Conservation (phyloP, 2,113 vertebrate species). For the Chrysemys picta region DNA sequence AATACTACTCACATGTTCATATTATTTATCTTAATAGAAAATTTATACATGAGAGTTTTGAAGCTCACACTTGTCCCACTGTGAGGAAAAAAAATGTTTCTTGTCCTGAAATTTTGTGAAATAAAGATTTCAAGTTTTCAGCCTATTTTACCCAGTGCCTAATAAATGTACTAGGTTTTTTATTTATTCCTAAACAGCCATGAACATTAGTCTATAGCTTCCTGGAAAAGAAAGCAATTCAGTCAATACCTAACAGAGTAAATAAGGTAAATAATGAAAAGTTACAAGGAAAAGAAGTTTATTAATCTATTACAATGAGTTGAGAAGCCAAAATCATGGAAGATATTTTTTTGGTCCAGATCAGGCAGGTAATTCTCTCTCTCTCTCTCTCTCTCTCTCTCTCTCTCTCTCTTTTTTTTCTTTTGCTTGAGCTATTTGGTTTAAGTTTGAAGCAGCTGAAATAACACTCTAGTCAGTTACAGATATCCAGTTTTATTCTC, state of each 20-base stretch:
- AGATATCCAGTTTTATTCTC: slow-evolving; percentile 7
- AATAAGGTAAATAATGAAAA: not conserved
- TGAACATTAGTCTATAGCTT: not conserved
- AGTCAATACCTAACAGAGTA: not conserved
- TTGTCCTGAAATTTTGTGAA: not conserved
- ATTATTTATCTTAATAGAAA: not conserved
- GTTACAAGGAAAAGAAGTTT: not conserved
- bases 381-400: too few relatives aligned
- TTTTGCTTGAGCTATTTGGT: not conserved
- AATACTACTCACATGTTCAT: not conserved
- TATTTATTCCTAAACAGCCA: not conserved
- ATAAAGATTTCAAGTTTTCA: not conserved
- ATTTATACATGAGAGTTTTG: not conserved
- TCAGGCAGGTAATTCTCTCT: not conserved
- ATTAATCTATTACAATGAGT: not conserved
- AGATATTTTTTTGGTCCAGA: not conserved
- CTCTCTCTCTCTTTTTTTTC: not conserved
- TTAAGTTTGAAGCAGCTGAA: slow-evolving; percentile 18
- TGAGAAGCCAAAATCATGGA: not conserved
- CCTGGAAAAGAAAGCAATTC: not conserved
- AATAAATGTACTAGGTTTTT: not conserved
- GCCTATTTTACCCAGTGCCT: not conserved
- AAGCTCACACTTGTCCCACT: not conserved
- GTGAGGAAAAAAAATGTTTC: not conserved
- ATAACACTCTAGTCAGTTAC: slow-evolving; percentile 22